Evolutionary conservation across 2,113 vertebrate genomes (phyloP), one percentile per base, ranked within the genome.

Genomic region (Notothenia rossii): DNA sequence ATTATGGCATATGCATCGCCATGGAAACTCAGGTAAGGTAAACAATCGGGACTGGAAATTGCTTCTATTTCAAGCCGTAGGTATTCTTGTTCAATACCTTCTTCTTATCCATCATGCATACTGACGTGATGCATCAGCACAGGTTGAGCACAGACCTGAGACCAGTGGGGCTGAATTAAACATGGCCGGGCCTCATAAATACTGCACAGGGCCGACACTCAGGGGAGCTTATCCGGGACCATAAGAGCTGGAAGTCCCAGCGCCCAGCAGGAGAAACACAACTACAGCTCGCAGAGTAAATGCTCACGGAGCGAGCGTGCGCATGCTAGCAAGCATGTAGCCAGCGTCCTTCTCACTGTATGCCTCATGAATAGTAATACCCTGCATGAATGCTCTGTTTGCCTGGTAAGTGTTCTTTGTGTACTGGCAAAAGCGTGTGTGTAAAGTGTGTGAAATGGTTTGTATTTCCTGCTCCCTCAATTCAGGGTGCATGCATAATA

Each of bases 131-230:
- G 81, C 88, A 81, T 81, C 82, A 80, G 87, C 74, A 84, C 79
- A 86, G 81, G 83, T 79, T 79, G 61, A 91, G 87, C 69, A 77
- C 80, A 86, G 90, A 87, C 77, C 87, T 82, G 82, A 88, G 90
- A 92, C 88, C 90, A 88, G 93, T 80, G 81, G 84, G 88, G 85
- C 86, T 94, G 93, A 95, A 95, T 95, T 94, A 95, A 95, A 93
- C 93, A 95, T 95, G 83, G 74, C 78, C 82, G 17, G 67, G 70
- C 89, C 75, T 94, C 86, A 94, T 95, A 90, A 94, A 95, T 95
- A 92, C 82, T 94, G 92, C 89, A 94, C 86, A 43, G 74, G 48
- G 77, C 84, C 75, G 67, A 77, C 85, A 83, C 89, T 88, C 87
- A 59, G 81, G 89, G 81, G 87, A 87, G 89, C 87, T 88, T 90